Evolutionary conservation across 1,140 invertebrate genomes (phyloP).

Genomic region (Rhyzopertha dominica): DNA sequence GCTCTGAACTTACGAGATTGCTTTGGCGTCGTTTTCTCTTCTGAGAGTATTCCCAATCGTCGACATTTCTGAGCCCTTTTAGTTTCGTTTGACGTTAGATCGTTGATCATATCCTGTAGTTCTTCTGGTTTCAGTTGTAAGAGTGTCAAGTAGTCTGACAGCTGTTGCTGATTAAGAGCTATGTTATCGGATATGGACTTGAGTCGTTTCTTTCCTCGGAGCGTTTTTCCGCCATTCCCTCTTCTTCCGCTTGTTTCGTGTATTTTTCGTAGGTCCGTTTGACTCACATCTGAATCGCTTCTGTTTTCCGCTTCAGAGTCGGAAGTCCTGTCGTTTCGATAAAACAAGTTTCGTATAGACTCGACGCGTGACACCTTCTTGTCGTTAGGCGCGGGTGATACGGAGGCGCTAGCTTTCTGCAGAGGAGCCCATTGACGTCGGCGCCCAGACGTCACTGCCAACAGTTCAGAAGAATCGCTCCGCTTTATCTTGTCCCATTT

Average conservation of each 20-base stretch:
- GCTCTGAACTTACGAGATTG: constrained; percentile 26
- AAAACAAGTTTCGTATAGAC: constrained; percentile 53
- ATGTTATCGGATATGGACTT: constrained; percentile 30
- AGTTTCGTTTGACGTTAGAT: constrained; percentile 13
- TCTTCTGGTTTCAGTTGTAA: constrained; percentile 32
- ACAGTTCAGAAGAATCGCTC: constrained; percentile 54
- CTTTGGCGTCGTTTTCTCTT: constrained; percentile 25
- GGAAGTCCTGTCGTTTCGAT: constrained; percentile 26
- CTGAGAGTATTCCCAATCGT: constrained; percentile 18
- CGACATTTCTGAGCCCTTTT: constrained; percentile 2
- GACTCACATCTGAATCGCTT: constrained; percentile 11
- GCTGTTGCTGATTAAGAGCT: constrained; percentile 32
- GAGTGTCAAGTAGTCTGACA: constrained; percentile 32
- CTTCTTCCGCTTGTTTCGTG: constrained; percentile 27
- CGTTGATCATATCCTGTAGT: constrained; percentile 26
- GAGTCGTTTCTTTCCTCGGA: constrained; percentile 22
- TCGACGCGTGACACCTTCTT: constrained; percentile 55
- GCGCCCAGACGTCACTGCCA: constrained; percentile 46
- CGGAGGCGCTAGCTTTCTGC: constrained; percentile 28
- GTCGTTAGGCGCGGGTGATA: constrained; percentile 34
- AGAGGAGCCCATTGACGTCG: constrained; percentile 49
- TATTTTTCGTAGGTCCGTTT: constrained; percentile 23
- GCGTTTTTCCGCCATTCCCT: constrained; percentile 15
- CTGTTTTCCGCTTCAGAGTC: constrained; percentile 18
- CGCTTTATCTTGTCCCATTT: constrained; percentile 59